phyloP scores from a whole-genome alignment of 2,113 vertebrate species.

The Columba janthina region DNA sequence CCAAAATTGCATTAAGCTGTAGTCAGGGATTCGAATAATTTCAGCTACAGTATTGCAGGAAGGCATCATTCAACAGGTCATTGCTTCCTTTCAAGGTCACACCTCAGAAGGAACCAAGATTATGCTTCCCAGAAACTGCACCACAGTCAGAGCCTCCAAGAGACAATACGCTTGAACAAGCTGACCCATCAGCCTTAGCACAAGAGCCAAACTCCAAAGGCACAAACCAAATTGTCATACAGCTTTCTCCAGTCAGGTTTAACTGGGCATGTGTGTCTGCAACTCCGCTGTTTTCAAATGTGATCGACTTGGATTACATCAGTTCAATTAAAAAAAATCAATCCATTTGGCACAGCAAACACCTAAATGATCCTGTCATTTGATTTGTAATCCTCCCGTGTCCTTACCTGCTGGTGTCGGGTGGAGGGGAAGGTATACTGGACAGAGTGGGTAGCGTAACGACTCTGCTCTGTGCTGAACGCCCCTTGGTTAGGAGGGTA shows the following conservation, averaged over 20 bases:
- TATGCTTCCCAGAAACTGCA: neutral
- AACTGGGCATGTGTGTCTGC: neutral
- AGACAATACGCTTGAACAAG: neutral
- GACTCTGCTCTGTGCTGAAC: conserved; percentile 94
- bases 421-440: conserved; percentile 90
- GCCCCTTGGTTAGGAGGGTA: conserved; percentile 96
- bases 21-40: neutral
- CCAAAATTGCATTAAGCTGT: neutral
- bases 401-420: conserved; percentile 91
- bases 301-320: rapidly evolving
- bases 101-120: neutral
- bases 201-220: neutral
- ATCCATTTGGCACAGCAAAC: neutral
- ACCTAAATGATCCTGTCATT: rapidly evolving
- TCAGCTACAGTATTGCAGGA: neutral
- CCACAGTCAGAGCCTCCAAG: neutral
- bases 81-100: neutral
- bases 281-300: neutral
- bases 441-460: conserved; percentile 91
- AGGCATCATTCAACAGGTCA: neutral
- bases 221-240: neutral
- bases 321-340: neutral
- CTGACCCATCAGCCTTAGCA: neutral
- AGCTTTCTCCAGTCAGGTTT: neutral
- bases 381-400: neutral